Evolutionary conservation across 1,140 invertebrate species (phyloP), one percentile per base, ranked within the genome.

Genomic region (Bombus cullumanus): DNA sequence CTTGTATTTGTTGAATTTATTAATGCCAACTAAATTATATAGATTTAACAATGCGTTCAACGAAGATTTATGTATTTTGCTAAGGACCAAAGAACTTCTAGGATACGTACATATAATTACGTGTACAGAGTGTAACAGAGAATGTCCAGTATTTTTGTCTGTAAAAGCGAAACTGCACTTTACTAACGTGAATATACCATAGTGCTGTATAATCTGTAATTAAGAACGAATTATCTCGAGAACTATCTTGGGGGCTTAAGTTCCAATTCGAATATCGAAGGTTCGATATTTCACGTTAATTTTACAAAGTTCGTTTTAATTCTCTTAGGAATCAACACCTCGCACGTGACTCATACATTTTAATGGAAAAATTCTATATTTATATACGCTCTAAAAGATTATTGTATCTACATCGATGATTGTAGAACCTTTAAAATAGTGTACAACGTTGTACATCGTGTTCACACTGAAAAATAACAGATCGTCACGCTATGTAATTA

Each of bases 321-420:
- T 84, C 72, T 66, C 39, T 28, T 76, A 53, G 73, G 77, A 90
- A 84, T 89, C 31, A 37, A 81, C 18, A 83, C 80, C 88, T 90
- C 85, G 85, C 85, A 89, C 77, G 72, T 18, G 41, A 53, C 66
- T 76, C 78, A n/a, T 59, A 66, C 10, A 77, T 71, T 62, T 62
- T 31, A 75, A 62, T 41, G 37, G 62, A 75, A n/a, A 28, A 80
- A 83, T 57, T 66, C 66, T 89, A 90, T 89, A 89, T 89, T 89
- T 86, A 62, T 89, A 86, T 53, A 68, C 47, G 53, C n/a, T 43
- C 25, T 75, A 31, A 57, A 25, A 47, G n/a, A 83, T 68, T 39
- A 69, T 68, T 66, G 39, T 79, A 37, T 71, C 31, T 59, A 76
- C 22, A 34, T 75, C 4, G 72, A 34, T 13, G 10, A 53, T 74